A percentile compares a stretch with the other conserved stretches of the same genome.
phyloP scores from a whole-genome alignment of 2,113 vertebrate genomes.

The Psammodynastes pulverulentus region DNA sequence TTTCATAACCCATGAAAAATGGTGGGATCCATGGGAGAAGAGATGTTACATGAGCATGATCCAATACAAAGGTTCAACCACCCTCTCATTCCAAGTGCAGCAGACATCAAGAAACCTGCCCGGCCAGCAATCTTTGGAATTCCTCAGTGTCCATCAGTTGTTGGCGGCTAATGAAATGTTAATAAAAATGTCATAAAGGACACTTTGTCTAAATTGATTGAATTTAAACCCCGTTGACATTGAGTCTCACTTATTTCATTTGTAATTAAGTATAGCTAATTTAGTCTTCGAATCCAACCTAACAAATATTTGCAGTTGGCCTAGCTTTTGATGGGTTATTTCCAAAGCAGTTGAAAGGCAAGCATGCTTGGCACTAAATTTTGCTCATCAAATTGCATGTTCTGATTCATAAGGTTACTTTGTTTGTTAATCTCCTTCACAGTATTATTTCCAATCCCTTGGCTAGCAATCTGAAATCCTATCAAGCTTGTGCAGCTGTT shows the following conservation, averaged over 20 bases:
- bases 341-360: neutral
- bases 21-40: neutral
- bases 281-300: neutral
- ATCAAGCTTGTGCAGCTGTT: neutral
- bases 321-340: neutral
- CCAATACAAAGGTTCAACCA: neutral
- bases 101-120: neutral
- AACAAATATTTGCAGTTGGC: neutral
- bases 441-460: neutral
- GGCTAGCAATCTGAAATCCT: neutral
- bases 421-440: neutral
- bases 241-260: neutral
- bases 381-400: neutral
- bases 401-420: neutral
- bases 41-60: neutral
- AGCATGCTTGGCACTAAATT: neutral
- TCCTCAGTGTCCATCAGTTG: neutral
- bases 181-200: neutral
- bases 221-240: neutral
- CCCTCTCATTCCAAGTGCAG: neutral
- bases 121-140: neutral
- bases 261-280: neutral
- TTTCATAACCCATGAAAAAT: neutral
- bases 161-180: neutral
- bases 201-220: neutral